phyloP scores from a whole-genome alignment of 1,140 invertebrate species.

The Drosophila parvula region DNA sequence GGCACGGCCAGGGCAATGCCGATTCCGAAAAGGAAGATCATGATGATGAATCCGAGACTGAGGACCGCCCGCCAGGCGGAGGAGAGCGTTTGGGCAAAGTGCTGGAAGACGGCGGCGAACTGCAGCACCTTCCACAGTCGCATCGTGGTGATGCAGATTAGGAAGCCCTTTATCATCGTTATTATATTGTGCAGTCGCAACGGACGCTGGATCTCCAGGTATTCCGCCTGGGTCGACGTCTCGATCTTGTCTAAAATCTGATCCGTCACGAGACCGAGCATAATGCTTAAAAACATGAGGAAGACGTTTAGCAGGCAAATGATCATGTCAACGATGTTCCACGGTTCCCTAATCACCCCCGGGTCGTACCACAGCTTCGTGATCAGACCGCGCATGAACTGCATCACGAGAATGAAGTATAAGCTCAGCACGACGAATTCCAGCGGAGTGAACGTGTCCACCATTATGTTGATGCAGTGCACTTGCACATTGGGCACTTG shows the following conservation, averaged over 20 bases:
- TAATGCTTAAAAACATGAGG: neutral
- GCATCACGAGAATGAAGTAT: constrained; percentile 50
- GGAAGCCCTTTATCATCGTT: constrained; percentile 42
- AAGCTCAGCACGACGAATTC: constrained; percentile 6
- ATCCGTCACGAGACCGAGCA: constrained; percentile 10
- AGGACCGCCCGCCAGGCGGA: constrained; percentile 43
- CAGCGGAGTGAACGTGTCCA: neutral
- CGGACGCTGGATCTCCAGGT: constrained; percentile 41
- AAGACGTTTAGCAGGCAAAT: constrained; percentile 52
- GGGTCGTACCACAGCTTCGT: constrained; percentile 50
- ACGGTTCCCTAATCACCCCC: constrained; percentile 7
- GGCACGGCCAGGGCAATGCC: constrained; percentile 54
- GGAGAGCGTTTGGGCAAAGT: constrained; percentile 62
- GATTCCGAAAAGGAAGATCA: constrained; percentile 48
- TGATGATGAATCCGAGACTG: constrained; percentile 44
- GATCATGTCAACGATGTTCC: constrained; percentile 62
- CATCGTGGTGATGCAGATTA: constrained; percentile 63
- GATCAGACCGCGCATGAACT: constrained; percentile 43
- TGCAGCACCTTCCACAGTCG: constrained; percentile 74
- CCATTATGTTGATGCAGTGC: neutral
- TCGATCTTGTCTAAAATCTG: constrained; percentile 20
- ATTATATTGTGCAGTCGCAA: constrained; percentile 3
- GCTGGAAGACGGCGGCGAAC: constrained; percentile 67
- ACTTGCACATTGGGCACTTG: constrained; percentile 6
- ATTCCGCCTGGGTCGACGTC: constrained; percentile 34